Evolutionary conservation across 2,797 vertebrate species (phyloP), one percentile per base, ranked within the genome.

Genomic region (Phylloscopus collybita): DNA sequence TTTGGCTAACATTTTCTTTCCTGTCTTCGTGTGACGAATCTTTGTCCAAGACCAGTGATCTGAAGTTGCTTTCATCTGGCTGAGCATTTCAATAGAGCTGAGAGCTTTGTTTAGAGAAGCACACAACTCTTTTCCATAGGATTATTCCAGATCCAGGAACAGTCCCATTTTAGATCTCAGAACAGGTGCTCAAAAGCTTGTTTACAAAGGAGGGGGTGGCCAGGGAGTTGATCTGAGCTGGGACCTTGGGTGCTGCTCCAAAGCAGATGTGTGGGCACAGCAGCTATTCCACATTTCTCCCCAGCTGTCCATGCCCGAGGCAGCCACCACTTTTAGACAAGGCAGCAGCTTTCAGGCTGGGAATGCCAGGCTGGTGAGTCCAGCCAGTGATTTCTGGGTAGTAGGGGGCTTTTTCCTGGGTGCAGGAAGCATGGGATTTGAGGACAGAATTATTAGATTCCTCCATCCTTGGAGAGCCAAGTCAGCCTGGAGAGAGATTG

Each of bases 111-210:
- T 86, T 42, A 26, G 53, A 36, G 57, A 74, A 76, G 27, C 17
- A 65, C 2, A 3, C 10, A 9, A 23, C 21, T 50, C 18, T 65
- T 74, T 92, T 67, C 86, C 84, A 69, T 36, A 13, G 74, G 65
- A 88, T 44, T 65, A 47, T 72, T 78, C 47, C 75, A 74, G 47
- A 44, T 57, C 30, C 38, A 38, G 57, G 51, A 82, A 45, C 65
- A 76, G 32, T 34, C 54, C 51, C 34, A 16, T 79, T 86, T 94
- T 75, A 84, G 73, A 62, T 45, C 60, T 49, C 36, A 34, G 64
- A 94, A 87, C 80, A 92, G 71, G 80, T 93, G 91, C 69, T 88
- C 44, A 22, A 80, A 88, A 78, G 30, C 66, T 72, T 94, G 80
- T 95, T 95, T 93, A 75, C 17, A 8, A 57, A 76, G 54, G 34